A percentile compares a stretch with the other conserved stretches of the same genome.
These are phyloP conservation scores for Tyrannus savana DNA, from an alignment of 2,113 vertebrate species.

Conservation along the genomic window DNA sequence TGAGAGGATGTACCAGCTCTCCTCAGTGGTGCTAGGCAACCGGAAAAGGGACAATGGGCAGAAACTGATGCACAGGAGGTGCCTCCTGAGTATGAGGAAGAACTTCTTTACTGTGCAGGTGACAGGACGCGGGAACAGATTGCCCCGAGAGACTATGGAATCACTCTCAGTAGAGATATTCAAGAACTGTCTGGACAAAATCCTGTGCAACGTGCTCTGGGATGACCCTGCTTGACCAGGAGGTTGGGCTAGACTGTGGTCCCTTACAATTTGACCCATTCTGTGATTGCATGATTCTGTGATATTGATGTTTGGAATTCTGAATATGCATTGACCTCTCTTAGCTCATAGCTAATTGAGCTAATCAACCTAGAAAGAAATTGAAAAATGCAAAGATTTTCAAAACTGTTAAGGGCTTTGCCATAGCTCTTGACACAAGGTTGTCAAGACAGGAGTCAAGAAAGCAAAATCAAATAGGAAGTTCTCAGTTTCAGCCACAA, in stretches of 20 bases:
- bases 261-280: background rate
- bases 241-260: background rate
- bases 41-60: background rate
- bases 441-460: background rate
- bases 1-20: background rate
- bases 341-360: background rate
- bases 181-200: background rate
- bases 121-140: background rate
- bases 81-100: background rate
- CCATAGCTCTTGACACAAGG: background rate
- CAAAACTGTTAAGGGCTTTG: background rate
- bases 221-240: background rate
- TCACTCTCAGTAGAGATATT: background rate
- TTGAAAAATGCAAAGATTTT: background rate
- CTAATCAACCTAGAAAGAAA: background rate
- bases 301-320: background rate
- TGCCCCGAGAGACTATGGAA: background rate
- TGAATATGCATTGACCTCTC: background rate
- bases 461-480: background rate
- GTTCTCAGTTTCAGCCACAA: background rate
- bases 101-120: background rate
- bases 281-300: background rate
- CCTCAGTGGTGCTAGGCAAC: background rate
- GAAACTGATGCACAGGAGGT: background rate
- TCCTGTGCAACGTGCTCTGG: background rate